Base-by-base conservation (phyloP, 37 sponge, comb jelly and placozoan genomes). In the Corticium candelabrum region DNA sequence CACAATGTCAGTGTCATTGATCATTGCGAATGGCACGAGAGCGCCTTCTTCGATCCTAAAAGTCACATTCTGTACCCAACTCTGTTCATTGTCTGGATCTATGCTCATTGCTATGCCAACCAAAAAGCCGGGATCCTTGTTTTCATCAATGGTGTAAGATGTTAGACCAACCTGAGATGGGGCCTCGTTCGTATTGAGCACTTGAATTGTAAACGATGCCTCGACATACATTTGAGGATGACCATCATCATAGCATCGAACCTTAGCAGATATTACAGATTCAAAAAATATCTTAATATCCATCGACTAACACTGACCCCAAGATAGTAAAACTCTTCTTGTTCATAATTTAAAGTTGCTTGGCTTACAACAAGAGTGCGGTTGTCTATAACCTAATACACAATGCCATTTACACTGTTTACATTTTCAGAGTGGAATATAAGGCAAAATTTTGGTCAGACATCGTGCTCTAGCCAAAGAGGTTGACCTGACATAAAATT, bases 31-130 rank as follows among this genome's bases (percentile, higher is more conserved):
- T 35, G 73, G 73, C 33, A 70, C 73, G 5, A 7, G 5, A 7
- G 73, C 31, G 73, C 5, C 21, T 7, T 34, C 73, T 70, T 29
- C 5, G 4, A 70, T 7, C 5, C 31, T 34, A 34, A 35, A 70
- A 7, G 73, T 70, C 29, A 70, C 31, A 32, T 70, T 70, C 73
- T 70, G 73, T 4, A 4, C 29, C 29, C 31, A 15, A 5, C 31
- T 34, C 7, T 30, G 31, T 70, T 70, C 73, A 32, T 70, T 70
- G 73, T 70, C 73, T 32, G 73, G 73, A 70, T 70, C 73, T 34
- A 7, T 70, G 31, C 29, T 15, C 7, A 32, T 29, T 5, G 21
- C 36, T 70, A 15, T 70, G 33, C 73, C 73, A 5, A 50, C 62
- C 21, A 21, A 27, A 11, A 21, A 27, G 62, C 62, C 29, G 73